A percentile compares a stretch with the other conserved stretches of the same genome.
Evolutionary conservation across 2,888 invertebrate species (phyloP).

Genomic region (Macrosoma leucophasiata): DNA sequence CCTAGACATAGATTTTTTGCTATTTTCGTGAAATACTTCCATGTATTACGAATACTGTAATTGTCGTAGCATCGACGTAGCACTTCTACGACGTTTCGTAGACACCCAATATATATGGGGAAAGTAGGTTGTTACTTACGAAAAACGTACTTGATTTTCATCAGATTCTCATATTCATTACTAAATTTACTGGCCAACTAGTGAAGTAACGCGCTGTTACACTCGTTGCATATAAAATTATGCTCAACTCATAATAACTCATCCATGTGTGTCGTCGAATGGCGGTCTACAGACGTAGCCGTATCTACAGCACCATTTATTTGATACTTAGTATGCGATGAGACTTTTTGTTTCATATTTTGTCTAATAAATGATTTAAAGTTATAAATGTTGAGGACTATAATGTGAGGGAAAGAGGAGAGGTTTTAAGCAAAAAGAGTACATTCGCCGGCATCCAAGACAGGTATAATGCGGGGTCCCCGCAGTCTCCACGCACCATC

Average conservation of each 20-base stretch:
- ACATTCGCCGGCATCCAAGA: constrained; percentile 41
- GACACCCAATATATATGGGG: constrained; percentile 28
- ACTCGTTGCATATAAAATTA: constrained; percentile 35
- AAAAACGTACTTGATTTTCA: too few species aligned
- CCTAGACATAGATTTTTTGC: too few species aligned
- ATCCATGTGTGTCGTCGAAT: constrained; percentile 39
- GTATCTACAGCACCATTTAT: too few species aligned
- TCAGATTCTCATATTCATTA: too few species aligned
- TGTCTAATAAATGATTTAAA: too few species aligned
- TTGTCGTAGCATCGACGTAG: constrained; percentile 61
- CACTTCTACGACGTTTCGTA: constrained; percentile 54
- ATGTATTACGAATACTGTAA: too few species aligned
- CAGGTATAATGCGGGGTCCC: constrained; percentile 42
- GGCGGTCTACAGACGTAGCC: constrained; percentile 24
- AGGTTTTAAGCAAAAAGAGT: constrained; percentile 50
- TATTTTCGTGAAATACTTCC: too few species aligned
- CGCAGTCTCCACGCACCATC: constrained; percentile 35
- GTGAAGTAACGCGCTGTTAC: constrained; percentile 35
- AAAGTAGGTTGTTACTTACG: too few species aligned
- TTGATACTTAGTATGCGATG: too few species aligned
- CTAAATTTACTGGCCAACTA: constrained; percentile 15
- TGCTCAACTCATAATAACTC: constrained; percentile 36
- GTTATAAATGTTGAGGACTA: too few species aligned
- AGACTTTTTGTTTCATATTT: too few species aligned
- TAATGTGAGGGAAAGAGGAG: too few species aligned